These are phyloP conservation scores for Dicrurus megarhynchus DNA, from an alignment of 2,113 vertebrate species.

Conservation along the genomic window DNA sequence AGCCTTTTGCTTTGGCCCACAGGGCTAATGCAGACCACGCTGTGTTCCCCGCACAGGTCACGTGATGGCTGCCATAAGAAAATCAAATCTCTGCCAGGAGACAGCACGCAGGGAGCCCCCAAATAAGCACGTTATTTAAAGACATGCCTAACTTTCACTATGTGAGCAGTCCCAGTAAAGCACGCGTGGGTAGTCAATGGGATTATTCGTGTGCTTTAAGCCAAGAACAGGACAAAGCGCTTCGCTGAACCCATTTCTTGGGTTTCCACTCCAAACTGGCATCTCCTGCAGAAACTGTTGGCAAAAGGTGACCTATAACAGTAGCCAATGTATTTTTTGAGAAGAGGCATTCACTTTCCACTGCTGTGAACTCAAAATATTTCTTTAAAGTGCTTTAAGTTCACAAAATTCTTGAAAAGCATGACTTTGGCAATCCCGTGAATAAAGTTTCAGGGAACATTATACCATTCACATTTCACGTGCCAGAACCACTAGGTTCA, in stretches of 20 bases:
- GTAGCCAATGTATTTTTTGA: conserved; percentile 25
- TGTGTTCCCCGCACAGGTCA: not conserved
- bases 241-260: conserved; percentile 3
- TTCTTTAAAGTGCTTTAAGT: conserved; percentile 16
- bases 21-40: not conserved
- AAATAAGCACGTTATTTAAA: not conserved
- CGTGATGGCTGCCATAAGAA: not conserved
- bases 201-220: conserved; percentile 38
- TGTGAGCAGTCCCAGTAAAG: conserved; percentile 27
- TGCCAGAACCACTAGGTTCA: not conserved
- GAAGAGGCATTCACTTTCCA: not conserved
- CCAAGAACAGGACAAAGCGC: conserved; percentile 33
- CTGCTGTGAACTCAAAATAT: not conserved
- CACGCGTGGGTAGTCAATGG: conserved; percentile 45
- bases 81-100: not conserved
- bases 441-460: not conserved
- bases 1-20: not conserved
- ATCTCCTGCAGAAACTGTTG: conserved; percentile 27
- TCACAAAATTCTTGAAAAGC: conserved; percentile 39
- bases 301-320: conserved; percentile 26
- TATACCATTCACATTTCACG: not conserved
- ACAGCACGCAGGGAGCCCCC: not conserved
- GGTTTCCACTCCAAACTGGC: conserved; percentile 55
- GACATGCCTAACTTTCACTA: not conserved
- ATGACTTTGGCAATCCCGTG: not conserved